A percentile compares a stretch with the other conserved stretches of the same genome.
Conservation (phyloP, 1,140 invertebrate species). For the Nasonia vitripennis region DNA sequence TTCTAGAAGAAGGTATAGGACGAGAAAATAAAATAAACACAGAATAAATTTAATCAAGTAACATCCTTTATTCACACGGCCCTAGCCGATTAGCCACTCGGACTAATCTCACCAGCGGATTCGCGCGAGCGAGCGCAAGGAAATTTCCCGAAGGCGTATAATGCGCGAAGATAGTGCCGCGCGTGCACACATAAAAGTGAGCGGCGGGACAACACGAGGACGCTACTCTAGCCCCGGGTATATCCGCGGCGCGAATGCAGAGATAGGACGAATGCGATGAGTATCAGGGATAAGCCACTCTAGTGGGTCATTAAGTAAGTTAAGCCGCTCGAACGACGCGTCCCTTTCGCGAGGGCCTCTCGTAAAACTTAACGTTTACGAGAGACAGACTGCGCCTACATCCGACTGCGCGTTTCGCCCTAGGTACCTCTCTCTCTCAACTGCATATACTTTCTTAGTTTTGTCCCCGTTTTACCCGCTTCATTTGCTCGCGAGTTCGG, state of each 20-base stretch:
- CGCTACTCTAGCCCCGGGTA: background rate
- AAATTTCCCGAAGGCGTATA: background rate
- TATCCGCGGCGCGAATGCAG: too few species aligned
- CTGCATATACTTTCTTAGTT: background rate
- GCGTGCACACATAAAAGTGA: slow-evolving; percentile 54
- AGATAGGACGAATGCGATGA: background rate
- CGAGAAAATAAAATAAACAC: too few species aligned
- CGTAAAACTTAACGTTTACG: slow-evolving; percentile 56
- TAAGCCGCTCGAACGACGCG: slow-evolving; percentile 57
- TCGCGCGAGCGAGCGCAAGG: background rate
- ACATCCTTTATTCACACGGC: too few species aligned
- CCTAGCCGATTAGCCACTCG: background rate
- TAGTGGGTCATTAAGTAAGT: slow-evolving; percentile 56
- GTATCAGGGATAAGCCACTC: slow-evolving; percentile 53
- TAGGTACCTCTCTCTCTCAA: background rate
- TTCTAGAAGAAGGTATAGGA: too few species aligned
- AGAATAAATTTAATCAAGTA: too few species aligned
- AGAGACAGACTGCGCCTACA: slow-evolving; percentile 6
- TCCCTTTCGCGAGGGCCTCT: slow-evolving; percentile 50
- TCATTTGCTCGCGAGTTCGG: background rate
- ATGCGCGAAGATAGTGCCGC: slow-evolving; percentile 36
- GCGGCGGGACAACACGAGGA: background rate
- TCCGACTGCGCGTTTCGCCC: slow-evolving; percentile 25
- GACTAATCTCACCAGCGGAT: background rate
- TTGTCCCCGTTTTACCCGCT: background rate